These are phyloP conservation scores for Mormyrus hasselquistii DNA, from an alignment of 2,797 vertebrate species.

Conservation along the genomic window DNA sequence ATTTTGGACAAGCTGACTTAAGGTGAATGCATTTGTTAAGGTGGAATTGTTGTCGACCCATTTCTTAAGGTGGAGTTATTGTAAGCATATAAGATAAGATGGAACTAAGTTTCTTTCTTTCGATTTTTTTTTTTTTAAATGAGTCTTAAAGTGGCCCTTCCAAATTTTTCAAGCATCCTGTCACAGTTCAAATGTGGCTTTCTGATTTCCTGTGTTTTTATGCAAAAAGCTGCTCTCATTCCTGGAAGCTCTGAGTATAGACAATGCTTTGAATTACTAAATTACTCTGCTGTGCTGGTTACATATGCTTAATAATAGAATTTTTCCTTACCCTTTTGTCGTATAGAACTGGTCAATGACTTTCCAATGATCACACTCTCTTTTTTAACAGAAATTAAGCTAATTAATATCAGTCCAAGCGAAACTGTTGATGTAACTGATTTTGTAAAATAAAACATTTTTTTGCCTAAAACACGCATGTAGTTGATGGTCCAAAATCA, in stretches of 20 bases:
- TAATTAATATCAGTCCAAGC: not conserved
- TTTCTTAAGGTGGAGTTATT: not conserved
- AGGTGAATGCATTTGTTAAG: not conserved
- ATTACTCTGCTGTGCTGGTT: not conserved
- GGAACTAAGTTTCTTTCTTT: not conserved
- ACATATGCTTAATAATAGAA: not conserved
- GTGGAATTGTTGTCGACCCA: not conserved
- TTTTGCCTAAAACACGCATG: not conserved
- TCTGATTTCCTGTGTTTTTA: not conserved
- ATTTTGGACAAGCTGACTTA: slow-evolving; percentile 24
- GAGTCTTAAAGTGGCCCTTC: not conserved
- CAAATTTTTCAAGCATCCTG: not conserved
- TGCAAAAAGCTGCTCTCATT: not conserved
- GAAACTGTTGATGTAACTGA: not conserved
- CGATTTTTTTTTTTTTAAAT: not conserved
- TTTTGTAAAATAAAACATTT: not conserved
- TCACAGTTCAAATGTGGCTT: not conserved
- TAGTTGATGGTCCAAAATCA: not conserved
- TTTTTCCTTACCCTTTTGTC: not conserved
- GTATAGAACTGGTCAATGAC: not conserved
- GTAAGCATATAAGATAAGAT: not conserved
- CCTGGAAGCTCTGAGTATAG: not conserved
- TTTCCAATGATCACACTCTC: not conserved
- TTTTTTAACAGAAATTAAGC: not conserved
- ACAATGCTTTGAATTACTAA: not conserved